Percentiles rank a stretch among this genome's conserved stretches.
phyloP scores from a whole-genome alignment of 1,140 invertebrate species.

The Zophobas atratus region DNA sequence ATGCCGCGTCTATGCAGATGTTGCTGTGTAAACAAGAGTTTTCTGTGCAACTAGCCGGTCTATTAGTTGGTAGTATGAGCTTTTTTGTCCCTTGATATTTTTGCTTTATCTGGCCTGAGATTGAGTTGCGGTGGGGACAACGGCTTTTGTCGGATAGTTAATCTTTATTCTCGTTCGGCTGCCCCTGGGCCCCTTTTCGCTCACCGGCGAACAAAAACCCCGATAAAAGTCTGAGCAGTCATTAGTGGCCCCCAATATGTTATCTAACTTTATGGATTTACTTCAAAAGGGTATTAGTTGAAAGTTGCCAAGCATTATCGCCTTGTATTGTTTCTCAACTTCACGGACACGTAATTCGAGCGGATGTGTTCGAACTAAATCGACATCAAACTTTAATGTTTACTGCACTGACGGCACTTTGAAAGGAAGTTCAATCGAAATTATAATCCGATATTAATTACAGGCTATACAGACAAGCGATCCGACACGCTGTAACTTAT shows the following conservation, averaged over 20 bases:
- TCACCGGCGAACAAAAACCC: constrained; percentile 46
- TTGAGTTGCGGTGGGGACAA: constrained; percentile 55
- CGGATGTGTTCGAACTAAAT: constrained; percentile 41
- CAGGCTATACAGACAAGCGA: constrained; percentile 12
- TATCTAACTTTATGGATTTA: constrained; percentile 46
- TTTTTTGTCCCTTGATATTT: constrained; percentile 56
- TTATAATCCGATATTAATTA: constrained; percentile 36
- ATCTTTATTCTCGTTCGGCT: constrained; percentile 54
- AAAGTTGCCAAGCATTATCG: constrained; percentile 38
- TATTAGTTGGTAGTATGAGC: constrained; percentile 29
- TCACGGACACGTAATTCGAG: constrained; percentile 36
- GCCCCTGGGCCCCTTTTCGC: constrained; percentile 41
- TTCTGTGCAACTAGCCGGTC: constrained; percentile 21
- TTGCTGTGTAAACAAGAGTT: constrained; percentile 15
- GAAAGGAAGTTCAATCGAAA: constrained; percentile 38
- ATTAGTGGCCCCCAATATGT: constrained; percentile 45
- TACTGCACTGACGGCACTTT: constrained; percentile 36
- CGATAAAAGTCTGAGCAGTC: constrained; percentile 46
- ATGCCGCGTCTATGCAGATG: constrained; percentile 9
- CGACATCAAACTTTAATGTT: constrained; percentile 41
- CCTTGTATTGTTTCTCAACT: constrained; percentile 42
- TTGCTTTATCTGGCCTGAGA: constrained; percentile 55
- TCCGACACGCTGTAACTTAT: neutral
- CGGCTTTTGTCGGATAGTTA: constrained; percentile 58
- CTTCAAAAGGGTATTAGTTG: constrained; percentile 44